Conservation (phyloP, 2,113 vertebrate species). For the Myiagra hebetior region DNA sequence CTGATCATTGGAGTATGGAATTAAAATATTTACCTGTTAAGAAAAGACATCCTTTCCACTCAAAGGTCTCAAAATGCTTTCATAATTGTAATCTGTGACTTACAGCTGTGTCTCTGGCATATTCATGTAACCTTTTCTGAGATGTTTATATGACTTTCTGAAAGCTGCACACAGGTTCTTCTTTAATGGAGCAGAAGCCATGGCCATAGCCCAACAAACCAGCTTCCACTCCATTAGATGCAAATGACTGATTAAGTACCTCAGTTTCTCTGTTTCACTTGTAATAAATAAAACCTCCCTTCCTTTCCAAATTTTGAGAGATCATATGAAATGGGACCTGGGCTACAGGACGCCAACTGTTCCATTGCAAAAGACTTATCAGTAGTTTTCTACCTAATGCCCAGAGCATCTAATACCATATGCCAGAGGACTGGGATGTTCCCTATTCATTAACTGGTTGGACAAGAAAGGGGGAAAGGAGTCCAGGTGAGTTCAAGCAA, state of each 20-base stretch:
- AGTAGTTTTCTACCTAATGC: background rate
- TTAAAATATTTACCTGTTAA: background rate
- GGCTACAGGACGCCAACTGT: background rate
- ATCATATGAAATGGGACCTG: background rate
- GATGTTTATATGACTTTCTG: background rate
- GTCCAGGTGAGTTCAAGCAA: constrained; percentile 13
- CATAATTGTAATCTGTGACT: background rate
- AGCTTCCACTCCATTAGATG: background rate
- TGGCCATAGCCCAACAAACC: background rate
- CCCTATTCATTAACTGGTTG: constrained; percentile 15
- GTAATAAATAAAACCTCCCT: background rate
- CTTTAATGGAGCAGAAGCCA: background rate
- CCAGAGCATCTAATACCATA: background rate
- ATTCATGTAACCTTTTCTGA: background rate
- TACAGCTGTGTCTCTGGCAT: background rate
- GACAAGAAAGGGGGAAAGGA: constrained; percentile 15
- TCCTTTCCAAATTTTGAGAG: background rate
- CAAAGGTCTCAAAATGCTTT: background rate
- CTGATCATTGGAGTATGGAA: background rate
- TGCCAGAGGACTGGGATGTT: constrained; percentile 19
- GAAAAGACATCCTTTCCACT: background rate
- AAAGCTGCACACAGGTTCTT: background rate
- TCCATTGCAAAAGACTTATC: background rate
- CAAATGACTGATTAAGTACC: background rate
- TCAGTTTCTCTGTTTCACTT: background rate